These are phyloP conservation scores for Edolisoma coerulescens DNA, from an alignment of 2,113 vertebrate genomes.

Conservation along the genomic window DNA sequence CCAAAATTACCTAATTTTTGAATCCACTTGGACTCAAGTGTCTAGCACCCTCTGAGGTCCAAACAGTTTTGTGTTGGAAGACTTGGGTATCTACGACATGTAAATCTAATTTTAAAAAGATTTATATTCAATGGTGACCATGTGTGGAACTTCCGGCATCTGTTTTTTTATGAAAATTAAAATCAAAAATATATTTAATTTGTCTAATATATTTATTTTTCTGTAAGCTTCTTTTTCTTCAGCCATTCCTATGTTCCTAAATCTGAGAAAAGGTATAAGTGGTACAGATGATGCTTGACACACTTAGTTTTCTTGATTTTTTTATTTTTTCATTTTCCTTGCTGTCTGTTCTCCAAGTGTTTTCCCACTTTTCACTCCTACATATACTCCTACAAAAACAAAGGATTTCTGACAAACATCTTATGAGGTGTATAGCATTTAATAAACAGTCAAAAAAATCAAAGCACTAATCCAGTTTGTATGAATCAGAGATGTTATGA, in stretches of 20 bases:
- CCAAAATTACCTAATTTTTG: not conserved
- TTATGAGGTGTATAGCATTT: not conserved
- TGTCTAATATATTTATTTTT: not conserved
- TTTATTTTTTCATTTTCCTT: not conserved
- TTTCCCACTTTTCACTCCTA: not conserved
- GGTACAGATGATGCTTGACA: not conserved
- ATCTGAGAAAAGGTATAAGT: not conserved
- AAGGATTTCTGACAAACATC: not conserved
- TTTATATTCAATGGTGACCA: not conserved
- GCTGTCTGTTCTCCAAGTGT: not conserved
- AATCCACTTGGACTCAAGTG: not conserved
- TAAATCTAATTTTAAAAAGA: not conserved
- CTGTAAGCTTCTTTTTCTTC: not conserved
- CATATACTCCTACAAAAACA: not conserved
- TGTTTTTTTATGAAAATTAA: not conserved
- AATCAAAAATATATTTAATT: not conserved
- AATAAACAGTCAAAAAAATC: not conserved
- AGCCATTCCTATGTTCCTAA: not conserved
- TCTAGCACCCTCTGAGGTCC: not conserved
- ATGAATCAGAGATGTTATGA: not conserved
- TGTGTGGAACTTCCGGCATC: not conserved
- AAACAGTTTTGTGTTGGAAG: not conserved
- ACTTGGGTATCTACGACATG: not conserved
- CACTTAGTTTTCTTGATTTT: no score
- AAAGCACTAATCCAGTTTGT: not conserved